These are phyloP conservation scores for Mercenaria mercenaria DNA, from an alignment of 1,140 invertebrate genomes.

Conservation along the genomic window DNA sequence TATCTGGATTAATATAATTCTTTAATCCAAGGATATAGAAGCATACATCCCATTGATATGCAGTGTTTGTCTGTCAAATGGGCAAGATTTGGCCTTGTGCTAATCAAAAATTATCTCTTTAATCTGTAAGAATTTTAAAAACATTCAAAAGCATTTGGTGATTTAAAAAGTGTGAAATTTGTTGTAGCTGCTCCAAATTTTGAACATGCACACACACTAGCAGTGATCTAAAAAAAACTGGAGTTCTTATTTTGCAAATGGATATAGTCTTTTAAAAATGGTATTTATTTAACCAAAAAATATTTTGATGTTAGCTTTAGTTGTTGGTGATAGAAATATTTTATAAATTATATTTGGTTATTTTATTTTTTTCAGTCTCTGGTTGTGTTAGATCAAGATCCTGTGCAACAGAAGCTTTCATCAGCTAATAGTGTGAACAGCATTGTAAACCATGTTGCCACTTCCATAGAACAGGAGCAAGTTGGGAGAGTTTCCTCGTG, in stretches of 20 bases:
- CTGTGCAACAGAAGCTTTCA: conserved; percentile 67
- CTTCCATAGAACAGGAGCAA: conserved; percentile 66
- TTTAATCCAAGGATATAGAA: neutral
- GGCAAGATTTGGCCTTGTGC: neutral
- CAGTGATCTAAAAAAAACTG: too few relatives aligned
- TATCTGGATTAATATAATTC: neutral
- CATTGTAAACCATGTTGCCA: conserved; percentile 71
- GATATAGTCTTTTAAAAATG: too few relatives aligned
- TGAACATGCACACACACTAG: too few relatives aligned
- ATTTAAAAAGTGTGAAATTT: too few relatives aligned
- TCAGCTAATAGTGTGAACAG: conserved; percentile 82
- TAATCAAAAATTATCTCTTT: neutral
- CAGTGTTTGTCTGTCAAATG: neutral
- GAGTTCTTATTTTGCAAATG: too few relatives aligned
- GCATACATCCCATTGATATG: neutral
- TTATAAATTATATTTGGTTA: conserved; percentile 10
- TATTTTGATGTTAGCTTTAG: too few relatives aligned
- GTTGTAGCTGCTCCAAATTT: too few relatives aligned
- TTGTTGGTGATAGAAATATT: too few relatives aligned
- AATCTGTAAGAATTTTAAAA: neutral
- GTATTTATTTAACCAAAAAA: too few relatives aligned
- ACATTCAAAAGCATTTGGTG: neutral
- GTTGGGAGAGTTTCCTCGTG: conserved; percentile 65
- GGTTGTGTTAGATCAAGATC: conserved; percentile 74
- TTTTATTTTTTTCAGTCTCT: conserved; percentile 77